A percentile compares a stretch with the other conserved stretches of the same genome.
These are phyloP conservation scores for Chelidonichthys spinosus DNA, from an alignment of 2,797 vertebrate genomes.

Conservation along the genomic window DNA sequence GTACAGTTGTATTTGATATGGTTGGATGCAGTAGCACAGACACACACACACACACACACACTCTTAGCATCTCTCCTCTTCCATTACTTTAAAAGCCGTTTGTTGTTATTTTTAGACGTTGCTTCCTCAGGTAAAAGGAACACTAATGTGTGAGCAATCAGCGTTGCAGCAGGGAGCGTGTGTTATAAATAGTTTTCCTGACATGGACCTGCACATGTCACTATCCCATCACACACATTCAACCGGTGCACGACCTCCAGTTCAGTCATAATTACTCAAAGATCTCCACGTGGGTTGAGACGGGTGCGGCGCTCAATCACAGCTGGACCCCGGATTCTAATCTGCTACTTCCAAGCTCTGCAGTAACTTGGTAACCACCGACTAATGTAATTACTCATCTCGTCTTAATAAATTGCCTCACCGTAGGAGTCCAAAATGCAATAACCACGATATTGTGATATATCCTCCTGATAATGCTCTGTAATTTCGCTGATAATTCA, in stretches of 20 bases:
- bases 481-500: conserved; percentile 48
- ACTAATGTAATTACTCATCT: conserved; percentile 36
- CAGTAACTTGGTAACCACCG: conserved; percentile 21
- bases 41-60: conserved; percentile 5
- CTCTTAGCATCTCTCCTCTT: conserved; percentile 18
- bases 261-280: conserved; percentile 12
- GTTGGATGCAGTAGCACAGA: conserved; percentile 4
- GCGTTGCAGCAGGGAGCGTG: conserved; percentile 2
- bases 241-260: conserved; percentile 25
- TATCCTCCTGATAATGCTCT: conserved; percentile 40
- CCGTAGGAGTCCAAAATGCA: conserved; percentile 26
- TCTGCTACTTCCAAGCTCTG: conserved; percentile 5
- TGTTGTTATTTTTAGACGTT: conserved; percentile 68
- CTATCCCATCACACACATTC: conserved; percentile 29
- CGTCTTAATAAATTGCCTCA: conserved; percentile 30
- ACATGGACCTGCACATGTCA: conserved; percentile 16
- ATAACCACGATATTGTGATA: conserved; percentile 31
- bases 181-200: conserved; percentile 51
- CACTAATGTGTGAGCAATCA: conserved; percentile 14
- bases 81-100: conserved; percentile 51
- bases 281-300: background rate
- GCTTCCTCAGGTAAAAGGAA: conserved; percentile 56
- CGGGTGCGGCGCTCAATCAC: background rate
- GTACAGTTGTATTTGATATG: conserved; percentile 25
- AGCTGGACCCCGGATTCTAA: background rate